Conservation (phyloP, 2,888 invertebrate genomes). For the Ophraella communa region DNA sequence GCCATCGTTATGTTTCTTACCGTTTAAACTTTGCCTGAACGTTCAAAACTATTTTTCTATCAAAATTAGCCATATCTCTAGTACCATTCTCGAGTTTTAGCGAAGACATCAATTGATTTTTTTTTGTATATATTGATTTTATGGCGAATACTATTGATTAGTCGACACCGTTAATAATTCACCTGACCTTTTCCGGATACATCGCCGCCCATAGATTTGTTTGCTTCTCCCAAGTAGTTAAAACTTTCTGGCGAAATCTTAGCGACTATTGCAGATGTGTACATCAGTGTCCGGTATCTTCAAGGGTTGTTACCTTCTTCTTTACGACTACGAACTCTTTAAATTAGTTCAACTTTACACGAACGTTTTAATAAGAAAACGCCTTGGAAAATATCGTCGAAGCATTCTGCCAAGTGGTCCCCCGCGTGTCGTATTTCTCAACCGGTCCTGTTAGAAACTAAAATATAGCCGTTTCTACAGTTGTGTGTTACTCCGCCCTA, state of each 20-base stretch:
- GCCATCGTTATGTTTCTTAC: too few species aligned
- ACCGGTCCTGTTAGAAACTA: constrained; percentile 44
- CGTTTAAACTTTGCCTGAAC: too few species aligned
- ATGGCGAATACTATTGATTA: too few species aligned
- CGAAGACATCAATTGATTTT: too few species aligned
- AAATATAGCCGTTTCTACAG: constrained; percentile 52
- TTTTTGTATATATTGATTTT: too few species aligned
- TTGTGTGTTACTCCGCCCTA: constrained; percentile 42
- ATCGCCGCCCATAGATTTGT: too few species aligned
- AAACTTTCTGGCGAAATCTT: constrained; percentile 45
- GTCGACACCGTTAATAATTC: too few species aligned
- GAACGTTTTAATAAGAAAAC: constrained; percentile 60
- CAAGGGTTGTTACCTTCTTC: constrained; percentile 59
- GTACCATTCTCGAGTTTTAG: too few species aligned
- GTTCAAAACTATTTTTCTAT: too few species aligned
- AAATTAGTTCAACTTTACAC: constrained; percentile 60
- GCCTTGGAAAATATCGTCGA: constrained; percentile 55
- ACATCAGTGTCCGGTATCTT: constrained; percentile 55
- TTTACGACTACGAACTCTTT: constrained; percentile 60
- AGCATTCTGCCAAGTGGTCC: constrained; percentile 54
- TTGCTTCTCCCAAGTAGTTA: too few species aligned
- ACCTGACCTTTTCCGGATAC: too few species aligned
- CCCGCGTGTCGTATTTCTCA: constrained; percentile 54
- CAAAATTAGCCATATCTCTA: too few species aligned
- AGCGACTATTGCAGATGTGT: constrained; percentile 50